phyloP scores from a whole-genome alignment of 2,113 vertebrate species.

The Upupa epops region DNA sequence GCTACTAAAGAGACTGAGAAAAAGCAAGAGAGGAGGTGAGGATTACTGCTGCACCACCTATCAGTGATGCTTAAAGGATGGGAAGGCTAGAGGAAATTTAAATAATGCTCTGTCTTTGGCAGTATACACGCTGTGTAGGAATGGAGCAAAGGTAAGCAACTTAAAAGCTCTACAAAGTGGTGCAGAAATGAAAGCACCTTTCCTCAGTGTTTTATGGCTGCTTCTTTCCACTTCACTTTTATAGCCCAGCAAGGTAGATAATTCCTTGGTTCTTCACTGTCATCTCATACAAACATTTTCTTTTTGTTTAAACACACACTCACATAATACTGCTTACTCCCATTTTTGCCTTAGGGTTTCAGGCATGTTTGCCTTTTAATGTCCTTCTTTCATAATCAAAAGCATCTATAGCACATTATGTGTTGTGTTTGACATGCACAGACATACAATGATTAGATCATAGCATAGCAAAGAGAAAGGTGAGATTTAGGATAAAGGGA shows the following conservation, averaged over 20 bases:
- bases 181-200: not conserved
- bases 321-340: not conserved
- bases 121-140: not conserved
- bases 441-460: not conserved
- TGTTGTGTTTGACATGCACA: not conserved
- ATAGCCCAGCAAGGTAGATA: not conserved
- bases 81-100: slow-evolving; percentile 31
- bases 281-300: not conserved
- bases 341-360: not conserved
- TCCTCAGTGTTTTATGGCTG: not conserved
- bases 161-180: slow-evolving; percentile 14
- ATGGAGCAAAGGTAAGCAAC: not conserved
- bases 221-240: slow-evolving; percentile 25
- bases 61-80: slow-evolving; percentile 23
- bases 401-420: not conserved
- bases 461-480: not conserved
- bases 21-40: slow-evolving; percentile 11
- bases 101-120: slow-evolving; percentile 39
- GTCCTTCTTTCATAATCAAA: not conserved
- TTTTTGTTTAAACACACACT: not conserved
- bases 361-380: not conserved
- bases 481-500: not conserved
- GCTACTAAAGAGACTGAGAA: not conserved
- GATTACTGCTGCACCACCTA: not conserved
- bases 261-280: slow-evolving; percentile 23